Conservation (phyloP, 30 jellyfish, hydroid and myxozoan genomes). For the Turritopsis dohrnii region DNA sequence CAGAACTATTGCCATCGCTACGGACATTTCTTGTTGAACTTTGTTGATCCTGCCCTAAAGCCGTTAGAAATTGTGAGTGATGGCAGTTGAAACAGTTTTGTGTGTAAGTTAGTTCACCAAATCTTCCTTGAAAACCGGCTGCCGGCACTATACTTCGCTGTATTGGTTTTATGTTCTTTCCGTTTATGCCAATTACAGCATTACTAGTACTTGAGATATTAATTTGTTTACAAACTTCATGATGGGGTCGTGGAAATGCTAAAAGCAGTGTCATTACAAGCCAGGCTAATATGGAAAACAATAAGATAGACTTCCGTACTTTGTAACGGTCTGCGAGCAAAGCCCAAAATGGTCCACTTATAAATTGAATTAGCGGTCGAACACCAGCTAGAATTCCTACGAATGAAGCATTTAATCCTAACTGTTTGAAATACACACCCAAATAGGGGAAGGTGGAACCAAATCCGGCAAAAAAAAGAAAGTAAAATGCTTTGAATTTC, state of each 20-base stretch:
- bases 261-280: slow-evolving; percentile 89
- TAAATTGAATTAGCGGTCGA: slow-evolving; percentile 93
- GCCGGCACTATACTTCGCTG: slow-evolving; percentile 26
- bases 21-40: background rate
- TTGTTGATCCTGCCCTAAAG: background rate
- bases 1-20: slow-evolving; percentile 4
- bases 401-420: slow-evolving; percentile 89
- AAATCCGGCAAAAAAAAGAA: slow-evolving; percentile 91
- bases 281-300: slow-evolving; percentile 94
- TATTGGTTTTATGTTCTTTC: background rate
- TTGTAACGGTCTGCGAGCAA: slow-evolving; percentile 78
- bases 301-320: slow-evolving; percentile 67
- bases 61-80: background rate
- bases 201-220: slow-evolving; percentile 31
- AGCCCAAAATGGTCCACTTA: slow-evolving; percentile 99
- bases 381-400: slow-evolving; percentile 98
- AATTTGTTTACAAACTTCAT: slow-evolving; percentile 60
- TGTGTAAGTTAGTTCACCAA: slow-evolving; percentile 37
- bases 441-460: slow-evolving; percentile 96
- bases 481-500: slow-evolving; percentile 61
- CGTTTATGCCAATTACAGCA: background rate
- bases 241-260: slow-evolving; percentile 92
- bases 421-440: slow-evolving; percentile 90
- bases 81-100: slow-evolving; percentile 28
- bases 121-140: slow-evolving; percentile 35